Conservation (phyloP, 2,888 invertebrate genomes). For the Apoda limacodes region DNA sequence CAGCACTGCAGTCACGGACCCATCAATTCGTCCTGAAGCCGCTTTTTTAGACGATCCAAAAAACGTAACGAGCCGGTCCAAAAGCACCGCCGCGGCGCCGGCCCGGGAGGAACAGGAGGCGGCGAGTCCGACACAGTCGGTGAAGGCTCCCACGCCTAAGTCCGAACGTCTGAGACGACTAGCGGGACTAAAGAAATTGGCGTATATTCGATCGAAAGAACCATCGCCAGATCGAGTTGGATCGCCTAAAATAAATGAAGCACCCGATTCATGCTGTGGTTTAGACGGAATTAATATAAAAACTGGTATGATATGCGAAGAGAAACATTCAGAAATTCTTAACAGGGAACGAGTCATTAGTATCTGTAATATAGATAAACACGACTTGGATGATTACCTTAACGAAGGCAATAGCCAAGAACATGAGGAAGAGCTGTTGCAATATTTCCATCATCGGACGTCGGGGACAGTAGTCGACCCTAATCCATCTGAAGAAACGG, state of each 20-base stretch:
- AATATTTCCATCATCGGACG: slow-evolving; percentile 78
- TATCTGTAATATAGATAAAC: slow-evolving; percentile 82
- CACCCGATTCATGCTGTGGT: slow-evolving; percentile 64
- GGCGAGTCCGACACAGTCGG: slow-evolving; percentile 61
- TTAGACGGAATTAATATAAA: slow-evolving; percentile 56
- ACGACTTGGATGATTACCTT: slow-evolving; percentile 84
- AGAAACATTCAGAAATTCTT: slow-evolving; percentile 65
- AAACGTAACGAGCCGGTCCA: slow-evolving; percentile 69
- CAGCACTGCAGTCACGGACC: slow-evolving; percentile 23
- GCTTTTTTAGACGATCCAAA: slow-evolving; percentile 69
- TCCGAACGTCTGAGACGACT: too few species aligned
- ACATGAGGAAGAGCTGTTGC: slow-evolving; percentile 86
- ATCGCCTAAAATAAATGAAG: slow-evolving; percentile 41
- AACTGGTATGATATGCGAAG: slow-evolving; percentile 58
- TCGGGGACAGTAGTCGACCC: slow-evolving; percentile 29
- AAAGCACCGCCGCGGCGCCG: slow-evolving; percentile 69
- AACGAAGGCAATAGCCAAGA: slow-evolving; percentile 81
- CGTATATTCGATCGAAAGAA: slow-evolving; percentile 36
- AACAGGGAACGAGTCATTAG: slow-evolving; percentile 78
- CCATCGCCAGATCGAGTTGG: slow-evolving; percentile 40
- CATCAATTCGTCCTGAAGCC: slow-evolving; percentile 40
- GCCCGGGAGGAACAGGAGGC: slow-evolving; percentile 66
- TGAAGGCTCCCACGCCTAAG: slow-evolving; percentile 62
- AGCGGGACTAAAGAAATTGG: too few species aligned
- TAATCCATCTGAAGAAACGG: slow-evolving; percentile 21